A percentile compares a stretch with the other conserved stretches of the same genome.
Conservation (phyloP, 2,888 invertebrate species). For the Thysanoteuthis rhombus region DNA sequence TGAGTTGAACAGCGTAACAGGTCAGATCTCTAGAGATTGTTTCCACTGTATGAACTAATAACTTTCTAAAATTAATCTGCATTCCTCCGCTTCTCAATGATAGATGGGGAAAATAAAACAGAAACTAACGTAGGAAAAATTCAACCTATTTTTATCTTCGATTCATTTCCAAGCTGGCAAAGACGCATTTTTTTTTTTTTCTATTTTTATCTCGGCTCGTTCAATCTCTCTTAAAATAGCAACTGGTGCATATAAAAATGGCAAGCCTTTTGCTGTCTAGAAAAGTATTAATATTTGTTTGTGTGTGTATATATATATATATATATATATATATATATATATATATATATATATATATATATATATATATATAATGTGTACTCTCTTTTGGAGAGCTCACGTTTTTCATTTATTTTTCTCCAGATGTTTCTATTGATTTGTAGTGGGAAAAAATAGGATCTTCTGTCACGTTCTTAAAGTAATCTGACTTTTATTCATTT, state of each 20-base stretch:
- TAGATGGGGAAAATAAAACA: neutral
- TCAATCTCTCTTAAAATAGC: neutral
- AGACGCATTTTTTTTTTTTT: neutral
- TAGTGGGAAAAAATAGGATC: neutral
- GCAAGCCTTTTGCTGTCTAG: neutral
- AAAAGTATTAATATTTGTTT: neutral
- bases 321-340: too few relatives aligned
- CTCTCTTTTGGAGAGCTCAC: too few relatives aligned
- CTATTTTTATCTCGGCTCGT: neutral
- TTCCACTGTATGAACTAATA: neutral
- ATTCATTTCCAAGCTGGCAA: neutral
- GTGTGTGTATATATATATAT: too few relatives aligned
- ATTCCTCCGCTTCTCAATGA: neutral
- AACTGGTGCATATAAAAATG: constrained; percentile 12
- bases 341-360: too few relatives aligned
- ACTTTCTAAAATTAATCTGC: neutral
- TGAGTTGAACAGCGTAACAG: too few relatives aligned
- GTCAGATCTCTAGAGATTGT: neutral
- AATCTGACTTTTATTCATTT: neutral
- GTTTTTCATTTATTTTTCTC: neutral
- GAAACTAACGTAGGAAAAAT: neutral
- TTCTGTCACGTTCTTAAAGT: neutral
- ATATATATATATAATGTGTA: too few relatives aligned
- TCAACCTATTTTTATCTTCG: neutral
- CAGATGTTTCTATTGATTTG: neutral